These are phyloP conservation scores for Fregata magnificens DNA, from an alignment of 2,113 vertebrate genomes.

Conservation along the genomic window DNA sequence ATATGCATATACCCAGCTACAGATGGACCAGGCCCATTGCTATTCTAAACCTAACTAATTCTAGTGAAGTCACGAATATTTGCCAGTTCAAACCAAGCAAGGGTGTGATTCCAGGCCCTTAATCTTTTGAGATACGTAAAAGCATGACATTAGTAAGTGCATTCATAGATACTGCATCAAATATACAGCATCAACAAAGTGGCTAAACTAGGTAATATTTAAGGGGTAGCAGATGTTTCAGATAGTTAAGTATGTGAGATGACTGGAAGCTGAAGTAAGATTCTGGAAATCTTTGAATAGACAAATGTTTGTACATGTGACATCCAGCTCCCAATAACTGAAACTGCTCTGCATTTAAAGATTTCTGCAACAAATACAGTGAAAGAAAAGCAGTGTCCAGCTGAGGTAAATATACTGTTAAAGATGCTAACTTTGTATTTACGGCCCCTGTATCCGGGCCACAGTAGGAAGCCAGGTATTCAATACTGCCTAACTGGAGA, in stretches of 20 bases:
- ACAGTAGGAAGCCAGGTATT: neutral
- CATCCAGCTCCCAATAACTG: neutral
- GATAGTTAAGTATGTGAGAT: neutral
- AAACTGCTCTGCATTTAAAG: neutral
- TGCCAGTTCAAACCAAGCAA: neutral
- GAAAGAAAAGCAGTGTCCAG: neutral
- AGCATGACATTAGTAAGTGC: neutral
- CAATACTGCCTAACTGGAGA: neutral
- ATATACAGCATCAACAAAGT: neutral
- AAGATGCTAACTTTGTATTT: conserved; percentile 10
- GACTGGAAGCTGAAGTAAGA: neutral
- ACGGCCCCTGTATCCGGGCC: neutral
- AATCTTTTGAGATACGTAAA: neutral
- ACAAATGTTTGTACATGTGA: neutral
- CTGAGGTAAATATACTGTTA: neutral
- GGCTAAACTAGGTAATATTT: neutral
- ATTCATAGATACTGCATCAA: neutral
- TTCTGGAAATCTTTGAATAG: neutral
- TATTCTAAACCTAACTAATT: neutral
- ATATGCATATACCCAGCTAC: neutral
- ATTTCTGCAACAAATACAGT: neutral
- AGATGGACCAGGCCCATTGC: neutral
- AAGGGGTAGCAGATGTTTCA: neutral
- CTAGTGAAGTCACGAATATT: neutral
- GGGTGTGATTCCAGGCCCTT: neutral